Base-by-base conservation (phyloP, 1,140 invertebrate genomes). In the Meloidogyne exigua region DNA sequence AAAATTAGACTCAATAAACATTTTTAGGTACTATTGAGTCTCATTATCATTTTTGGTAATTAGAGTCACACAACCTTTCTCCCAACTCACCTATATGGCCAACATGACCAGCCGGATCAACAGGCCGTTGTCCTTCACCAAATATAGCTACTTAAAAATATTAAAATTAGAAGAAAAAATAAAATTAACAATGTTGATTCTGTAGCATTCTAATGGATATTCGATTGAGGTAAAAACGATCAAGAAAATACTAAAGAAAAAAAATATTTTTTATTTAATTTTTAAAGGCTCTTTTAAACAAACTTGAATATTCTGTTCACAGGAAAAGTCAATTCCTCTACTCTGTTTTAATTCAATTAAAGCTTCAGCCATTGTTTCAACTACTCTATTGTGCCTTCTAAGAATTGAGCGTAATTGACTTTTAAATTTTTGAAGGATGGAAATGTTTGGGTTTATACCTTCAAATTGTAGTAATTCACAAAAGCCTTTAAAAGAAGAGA, bases 281-380 rank as follows among this genome's bases (percentile, higher is more conserved):
- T n/a, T n/a, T n/a, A n/a, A n/a, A n/a, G n/a, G n/a, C n/a, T n/a
- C n/a, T n/a, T n/a, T n/a, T n/a, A 18, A 18, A 13, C 15, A 15
- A 26, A 70, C 68, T 62, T 70, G 96, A 83, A 98, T 96, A 81
- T 92, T 93, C 87, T 93, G 92, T 88, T 97, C 95, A 9, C 92
- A 93, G 65, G 93, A 92, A 36, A 91, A 89, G 85, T 98, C 94
- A 13, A 97, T 91, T 66, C 92, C 92, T 86, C 94, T 92, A 0
- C 92, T 93, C 85, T 98, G 95, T 88, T 97, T 96, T 82, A 99
- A 89, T 88, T 99, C 96, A 72, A 98, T 90, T 3, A 99, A 93
- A 9, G 96, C 96, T 85, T 97, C 94, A 0, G 96, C 96, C 95
- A 99, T 98, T 0, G 95, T 98, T 88, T 96, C 94, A 0, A 99